phyloP scores from a whole-genome alignment of 2,888 invertebrate species.

The Stegana nigrithorax region DNA sequence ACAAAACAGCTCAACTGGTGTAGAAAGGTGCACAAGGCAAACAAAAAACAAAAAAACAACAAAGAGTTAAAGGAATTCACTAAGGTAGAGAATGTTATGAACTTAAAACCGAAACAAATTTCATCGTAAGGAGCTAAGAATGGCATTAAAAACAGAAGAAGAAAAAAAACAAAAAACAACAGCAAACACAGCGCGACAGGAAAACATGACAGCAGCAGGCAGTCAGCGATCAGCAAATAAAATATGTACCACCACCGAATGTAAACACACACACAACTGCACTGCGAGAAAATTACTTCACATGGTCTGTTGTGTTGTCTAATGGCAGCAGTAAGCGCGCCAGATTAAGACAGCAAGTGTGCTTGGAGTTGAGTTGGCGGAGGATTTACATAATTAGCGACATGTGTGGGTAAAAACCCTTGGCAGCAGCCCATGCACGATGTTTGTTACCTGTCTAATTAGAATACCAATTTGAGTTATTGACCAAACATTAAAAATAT shows the following conservation, averaged over 20 bases:
- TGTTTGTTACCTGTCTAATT: too few relatives aligned
- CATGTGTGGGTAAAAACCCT: too few relatives aligned
- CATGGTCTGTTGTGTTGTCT: too few relatives aligned
- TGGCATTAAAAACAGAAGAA: background rate
- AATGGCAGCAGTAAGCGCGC: too few relatives aligned
- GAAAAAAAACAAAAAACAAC: background rate
- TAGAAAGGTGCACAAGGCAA: background rate
- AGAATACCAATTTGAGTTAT: background rate
- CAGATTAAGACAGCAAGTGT: background rate
- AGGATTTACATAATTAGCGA: conserved; percentile 7
- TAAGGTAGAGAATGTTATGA: conserved; percentile 12
- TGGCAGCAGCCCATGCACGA: too few relatives aligned
- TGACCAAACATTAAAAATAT: too few relatives aligned
- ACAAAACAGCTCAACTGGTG: background rate
- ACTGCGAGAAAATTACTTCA: conserved; percentile 14
- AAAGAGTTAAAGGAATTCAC: background rate
- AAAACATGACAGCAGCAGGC: conserved; percentile 17
- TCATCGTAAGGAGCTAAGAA: background rate
- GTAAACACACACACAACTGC: background rate
- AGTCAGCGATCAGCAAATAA: conserved; percentile 3
- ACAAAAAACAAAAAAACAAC: background rate
- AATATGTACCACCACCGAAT: conserved; percentile 2
- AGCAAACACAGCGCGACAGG: background rate
- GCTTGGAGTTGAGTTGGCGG: background rate
- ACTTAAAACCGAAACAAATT: conserved; percentile 18